Percentiles rank a stretch among this genome's conserved stretches.
Evolutionary conservation across 2,797 vertebrate genomes (phyloP).

Genomic region (Craterocephalus amniculus): DNA sequence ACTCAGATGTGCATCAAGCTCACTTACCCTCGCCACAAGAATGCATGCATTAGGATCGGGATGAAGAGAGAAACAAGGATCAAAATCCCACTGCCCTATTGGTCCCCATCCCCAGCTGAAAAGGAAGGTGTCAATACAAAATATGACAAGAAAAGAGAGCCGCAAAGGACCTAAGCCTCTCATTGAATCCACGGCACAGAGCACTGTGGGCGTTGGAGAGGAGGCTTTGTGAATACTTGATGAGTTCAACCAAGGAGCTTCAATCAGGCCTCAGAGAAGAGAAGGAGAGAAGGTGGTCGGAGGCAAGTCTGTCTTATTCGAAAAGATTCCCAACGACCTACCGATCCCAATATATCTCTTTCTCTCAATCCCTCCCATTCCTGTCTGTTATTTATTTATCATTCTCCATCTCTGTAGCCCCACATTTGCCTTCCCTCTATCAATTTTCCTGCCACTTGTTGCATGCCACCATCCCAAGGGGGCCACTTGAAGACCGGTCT

Average conservation of each 20-base stretch:
- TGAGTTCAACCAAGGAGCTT: slow-evolving; percentile 62
- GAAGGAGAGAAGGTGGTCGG: slow-evolving; percentile 27
- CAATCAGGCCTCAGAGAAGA: slow-evolving; percentile 48
- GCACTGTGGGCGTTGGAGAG: slow-evolving; percentile 57
- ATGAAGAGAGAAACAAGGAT: slow-evolving; percentile 27
- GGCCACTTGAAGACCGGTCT: slow-evolving; percentile 75
- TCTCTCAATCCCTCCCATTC: slow-evolving; percentile 23
- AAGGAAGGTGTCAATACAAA: slow-evolving; percentile 45
- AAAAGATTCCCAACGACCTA: slow-evolving; percentile 47
- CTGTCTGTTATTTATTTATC: slow-evolving; percentile 44
- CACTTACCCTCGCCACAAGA: slow-evolving; percentile 43
- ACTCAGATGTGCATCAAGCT: slow-evolving; percentile 43
- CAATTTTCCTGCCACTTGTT: slow-evolving; percentile 17
- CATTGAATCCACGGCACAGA: slow-evolving; percentile 61
- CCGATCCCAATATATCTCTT: slow-evolving; percentile 29
- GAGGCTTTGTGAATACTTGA: slow-evolving; percentile 75
- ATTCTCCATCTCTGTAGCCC: slow-evolving; percentile 34
- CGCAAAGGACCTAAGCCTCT: slow-evolving; percentile 67
- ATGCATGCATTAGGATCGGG: slow-evolving; percentile 22
- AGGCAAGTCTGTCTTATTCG: slow-evolving; percentile 39
- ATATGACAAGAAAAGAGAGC: slow-evolving; percentile 63
- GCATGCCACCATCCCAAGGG: slow-evolving; percentile 69
- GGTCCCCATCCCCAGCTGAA: slow-evolving; percentile 43
- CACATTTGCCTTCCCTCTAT: slow-evolving; percentile 16
- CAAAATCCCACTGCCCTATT: slow-evolving; percentile 17